Base-by-base conservation (phyloP, 2,113 vertebrate species). In the Irena cyanogastra region DNA sequence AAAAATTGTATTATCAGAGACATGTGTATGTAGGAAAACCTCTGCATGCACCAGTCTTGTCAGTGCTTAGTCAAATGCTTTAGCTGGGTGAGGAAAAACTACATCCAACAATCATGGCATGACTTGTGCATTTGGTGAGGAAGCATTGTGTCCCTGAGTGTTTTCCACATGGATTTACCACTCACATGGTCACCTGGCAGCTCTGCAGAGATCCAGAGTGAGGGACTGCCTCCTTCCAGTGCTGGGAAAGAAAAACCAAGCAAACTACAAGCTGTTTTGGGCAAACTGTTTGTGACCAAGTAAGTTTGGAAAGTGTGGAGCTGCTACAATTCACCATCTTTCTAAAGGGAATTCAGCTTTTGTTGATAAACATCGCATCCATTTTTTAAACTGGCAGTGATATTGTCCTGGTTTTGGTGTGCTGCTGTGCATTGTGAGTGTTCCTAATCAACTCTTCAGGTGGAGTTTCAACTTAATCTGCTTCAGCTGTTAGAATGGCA, bases 401-500 rank as follows among this genome's bases (percentile, higher is more conserved):
- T 27, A 8, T 7, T 91, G 2, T 56, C 88, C 54, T 74, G 30
- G 39, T 61, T 87, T 72, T 60, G 52, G 59, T 56, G 16, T 30
- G 50, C 66, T 61, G 41, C n/a, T 84, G 5, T 39, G 7, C 69
- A 5, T 26, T 50, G 49, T 5, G 17, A 60, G 71, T 22, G 56
- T 27, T 80, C 60, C 65, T 53, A 54, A 75, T 78, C 6, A 42
- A 41, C 41, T 82, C 45, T 75, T 89, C 57, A 39, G 23, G 6
- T 56, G n/a, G 22, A 44, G 3, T 45, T 89, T 92, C 50, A 63
- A 9, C 10, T 69, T 72, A 16, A 30, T 72, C 54, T 76, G 21
- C 68, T 85, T 91, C 45, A 70, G 18, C 54, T 89, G 7, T 61
- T 63, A 59, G 94, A 93, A 77, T 66, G 22, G n/a, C 27, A 91